phyloP scores from a whole-genome alignment of 2,797 vertebrate species.

The Microhierax caerulescens region DNA sequence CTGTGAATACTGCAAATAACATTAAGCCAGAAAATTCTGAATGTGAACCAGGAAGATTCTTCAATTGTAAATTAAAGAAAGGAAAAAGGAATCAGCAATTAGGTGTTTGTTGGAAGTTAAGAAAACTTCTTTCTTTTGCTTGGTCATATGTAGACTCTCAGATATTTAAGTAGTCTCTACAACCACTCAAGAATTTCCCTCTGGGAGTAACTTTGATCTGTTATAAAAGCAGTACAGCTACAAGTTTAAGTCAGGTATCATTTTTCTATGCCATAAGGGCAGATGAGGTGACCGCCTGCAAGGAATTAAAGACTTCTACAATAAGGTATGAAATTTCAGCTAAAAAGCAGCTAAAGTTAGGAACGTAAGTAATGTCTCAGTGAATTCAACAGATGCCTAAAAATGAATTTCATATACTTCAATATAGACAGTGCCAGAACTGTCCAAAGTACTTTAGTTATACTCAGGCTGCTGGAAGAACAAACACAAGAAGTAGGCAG shows the following conservation, averaged over 20 bases:
- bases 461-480: background rate
- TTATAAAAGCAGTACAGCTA: background rate
- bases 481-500: background rate
- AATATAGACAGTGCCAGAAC: background rate
- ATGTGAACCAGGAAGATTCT: background rate
- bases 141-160: background rate
- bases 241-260: background rate
- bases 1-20: background rate
- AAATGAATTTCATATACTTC: background rate
- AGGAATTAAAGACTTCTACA: background rate
- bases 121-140: background rate
- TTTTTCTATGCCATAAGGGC: background rate
- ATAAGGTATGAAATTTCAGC: background rate
- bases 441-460: background rate
- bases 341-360: background rate
- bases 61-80: background rate
- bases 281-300: background rate
- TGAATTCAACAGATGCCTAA: background rate
- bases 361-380: background rate
- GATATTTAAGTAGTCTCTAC: background rate
- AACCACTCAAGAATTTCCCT: background rate
- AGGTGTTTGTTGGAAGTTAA: background rate
- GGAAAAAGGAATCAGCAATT: background rate
- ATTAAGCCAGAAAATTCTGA: background rate
- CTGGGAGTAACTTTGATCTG: fast-evolving